These are phyloP conservation scores for Periophthalmodon schlosseri DNA, from an alignment of 2,113 vertebrate species.

Conservation along the genomic window DNA sequence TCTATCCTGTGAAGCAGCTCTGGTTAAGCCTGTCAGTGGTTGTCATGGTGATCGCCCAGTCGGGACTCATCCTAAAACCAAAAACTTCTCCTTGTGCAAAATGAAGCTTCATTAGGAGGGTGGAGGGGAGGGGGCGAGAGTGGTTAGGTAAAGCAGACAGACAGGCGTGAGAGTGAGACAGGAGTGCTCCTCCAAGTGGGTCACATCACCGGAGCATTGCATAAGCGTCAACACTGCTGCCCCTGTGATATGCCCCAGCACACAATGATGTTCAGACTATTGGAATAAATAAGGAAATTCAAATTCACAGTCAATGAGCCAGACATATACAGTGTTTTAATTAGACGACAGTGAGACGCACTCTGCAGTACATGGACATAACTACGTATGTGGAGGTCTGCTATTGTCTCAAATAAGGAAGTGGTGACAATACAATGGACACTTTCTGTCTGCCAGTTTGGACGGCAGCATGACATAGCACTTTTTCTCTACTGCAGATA, in stretches of 20 bases:
- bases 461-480: conserved; percentile 65
- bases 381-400: conserved; percentile 9
- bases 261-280: conserved; percentile 11
- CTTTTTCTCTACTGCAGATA: conserved; percentile 42
- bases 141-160: conserved; percentile 18
- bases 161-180: conserved; percentile 36
- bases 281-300: not conserved
- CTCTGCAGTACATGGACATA: conserved; percentile 9
- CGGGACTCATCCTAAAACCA: conserved; percentile 76
- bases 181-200: conserved; percentile 71
- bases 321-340: conserved; percentile 8
- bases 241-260: conserved; percentile 68
- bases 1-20: conserved; percentile 60
- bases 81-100: conserved; percentile 73
- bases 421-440: conserved; percentile 46
- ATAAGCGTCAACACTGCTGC: conserved; percentile 75
- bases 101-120: conserved; percentile 60
- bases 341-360: conserved; percentile 28
- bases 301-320: not conserved
- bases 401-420: conserved; percentile 23
- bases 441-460: conserved; percentile 42
- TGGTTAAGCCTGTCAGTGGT: conserved; percentile 70
- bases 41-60: conserved; percentile 75
- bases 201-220: conserved; percentile 76
- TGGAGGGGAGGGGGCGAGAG: conserved; percentile 3